Conservation (phyloP, 2,113 vertebrate species). For the Atherinomorus stipes region DNA sequence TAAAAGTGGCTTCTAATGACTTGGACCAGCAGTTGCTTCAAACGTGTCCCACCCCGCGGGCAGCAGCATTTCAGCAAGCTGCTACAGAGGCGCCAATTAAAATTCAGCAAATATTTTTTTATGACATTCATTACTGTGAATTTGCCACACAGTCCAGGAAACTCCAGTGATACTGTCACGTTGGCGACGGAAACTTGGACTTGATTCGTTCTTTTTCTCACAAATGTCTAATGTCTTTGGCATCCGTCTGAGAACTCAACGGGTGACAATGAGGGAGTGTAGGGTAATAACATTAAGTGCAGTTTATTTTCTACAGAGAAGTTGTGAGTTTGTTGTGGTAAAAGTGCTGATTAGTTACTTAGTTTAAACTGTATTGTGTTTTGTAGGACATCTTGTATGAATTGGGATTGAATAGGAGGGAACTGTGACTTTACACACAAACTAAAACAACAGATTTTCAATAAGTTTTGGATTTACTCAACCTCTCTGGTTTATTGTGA, state of each 20-base stretch:
- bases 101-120: constrained; percentile 51
- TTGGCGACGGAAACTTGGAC: constrained; percentile 55
- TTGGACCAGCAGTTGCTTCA: constrained; percentile 47
- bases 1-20: constrained; percentile 62
- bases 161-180: constrained; percentile 40
- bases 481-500: no score
- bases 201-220: neutral
- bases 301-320: constrained; percentile 1
- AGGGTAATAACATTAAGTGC: constrained; percentile 22
- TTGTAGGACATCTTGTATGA: neutral
- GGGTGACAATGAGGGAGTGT: constrained; percentile 35
- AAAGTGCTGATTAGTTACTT: neutral
- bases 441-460: neutral
- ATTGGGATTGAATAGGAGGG: no score
- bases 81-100: constrained; percentile 50
- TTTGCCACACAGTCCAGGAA: constrained; percentile 42
- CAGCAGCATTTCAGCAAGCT: constrained; percentile 28
- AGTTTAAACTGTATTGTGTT: neutral
- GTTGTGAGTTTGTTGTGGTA: constrained; percentile 14
- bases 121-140: constrained; percentile 48
- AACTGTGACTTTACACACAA: neutral
- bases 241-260: neutral
- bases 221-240: constrained; percentile 41
- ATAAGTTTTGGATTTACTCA: neutral
- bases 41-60: constrained; percentile 32